Evolutionary conservation across 2,113 vertebrate genomes (phyloP).

Genomic region (Centropus unirufus): DNA sequence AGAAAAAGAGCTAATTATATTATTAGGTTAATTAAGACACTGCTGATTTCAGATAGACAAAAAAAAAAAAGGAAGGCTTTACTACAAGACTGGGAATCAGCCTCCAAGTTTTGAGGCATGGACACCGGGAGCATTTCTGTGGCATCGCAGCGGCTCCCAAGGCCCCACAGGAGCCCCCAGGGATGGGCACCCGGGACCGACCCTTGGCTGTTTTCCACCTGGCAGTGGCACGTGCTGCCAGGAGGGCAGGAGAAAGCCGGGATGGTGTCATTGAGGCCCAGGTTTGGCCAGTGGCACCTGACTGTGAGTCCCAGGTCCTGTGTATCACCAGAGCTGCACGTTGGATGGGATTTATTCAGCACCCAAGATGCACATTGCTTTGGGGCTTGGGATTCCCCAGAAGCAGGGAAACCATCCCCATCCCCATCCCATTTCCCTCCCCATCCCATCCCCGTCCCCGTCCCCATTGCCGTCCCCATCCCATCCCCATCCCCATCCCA

Average conservation of each 20-base stretch:
- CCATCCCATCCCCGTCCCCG: too few relatives aligned
- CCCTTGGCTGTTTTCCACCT: rapidly evolving
- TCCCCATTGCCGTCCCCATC: not conserved
- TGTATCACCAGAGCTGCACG: rapidly evolving
- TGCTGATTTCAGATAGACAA: not conserved
- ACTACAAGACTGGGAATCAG: not conserved
- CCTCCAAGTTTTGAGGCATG: rapidly evolving
- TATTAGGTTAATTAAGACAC: constrained; percentile 30
- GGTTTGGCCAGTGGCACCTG: not conserved
- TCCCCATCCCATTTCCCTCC: too few relatives aligned
- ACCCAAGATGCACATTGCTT: rapidly evolving
- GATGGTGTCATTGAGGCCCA: not conserved
- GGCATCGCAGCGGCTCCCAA: rapidly evolving
- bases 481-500: rapidly evolving
- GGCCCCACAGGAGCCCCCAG: rapidly evolving
- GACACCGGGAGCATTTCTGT: rapidly evolving
- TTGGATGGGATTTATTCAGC: rapidly evolving
- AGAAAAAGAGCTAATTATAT: not conserved
- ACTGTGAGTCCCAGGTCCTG: rapidly evolving
- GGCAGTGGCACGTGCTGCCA: rapidly evolving
- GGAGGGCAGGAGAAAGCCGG: not conserved
- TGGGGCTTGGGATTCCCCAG: not conserved
- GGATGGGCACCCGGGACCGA: rapidly evolving
- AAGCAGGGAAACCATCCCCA: not conserved
- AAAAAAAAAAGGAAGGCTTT: not conserved